Evolutionary conservation across 2,888 invertebrate genomes (phyloP), one percentile per base, ranked within the genome.

Genomic region (Eupithecia pulchellata): DNA sequence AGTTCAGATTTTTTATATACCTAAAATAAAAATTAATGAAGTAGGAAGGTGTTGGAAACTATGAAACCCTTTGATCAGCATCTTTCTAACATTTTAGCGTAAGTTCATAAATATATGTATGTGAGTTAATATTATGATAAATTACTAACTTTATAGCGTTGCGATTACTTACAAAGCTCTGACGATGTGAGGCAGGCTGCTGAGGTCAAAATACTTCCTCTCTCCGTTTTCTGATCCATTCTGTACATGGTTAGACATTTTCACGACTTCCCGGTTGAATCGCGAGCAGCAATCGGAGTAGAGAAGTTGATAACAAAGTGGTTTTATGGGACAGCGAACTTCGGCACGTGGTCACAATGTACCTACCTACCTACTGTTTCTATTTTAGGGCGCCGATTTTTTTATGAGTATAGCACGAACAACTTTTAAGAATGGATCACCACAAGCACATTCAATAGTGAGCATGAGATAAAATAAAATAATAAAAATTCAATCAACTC

Each of bases 101-200:
- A n/a, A n/a, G n/a, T n/a, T n/a, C n/a, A n/a, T n/a, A n/a, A n/a
- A n/a, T n/a, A n/a, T n/a, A n/a, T n/a, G n/a, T n/a, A 36, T 14
- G 36, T 14, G 36, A 14, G 14, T 14, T n/a, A n/a, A n/a, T n/a
- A n/a, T n/a, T n/a, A n/a, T n/a, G n/a, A n/a, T n/a, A n/a, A n/a
- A n/a, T n/a, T n/a, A n/a, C n/a, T n/a, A n/a, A n/a, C n/a, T 34
- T 11, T 13, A 34, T 9, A 34, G 34, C 1, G 2, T 34, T 11
- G 11, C 9, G 13, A 34, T 4, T 63, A 90, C 93, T 92, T 86
- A 94, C 93, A 92, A 80, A 69, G 87, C 79, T 82, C 82, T 85
- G 5, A 91, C 84, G 64, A 90, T 83, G 77, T 94, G 93, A 42
- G 89, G 86, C 87, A 93, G 79, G 76, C 88, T 86, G 76, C 89